phyloP scores from a whole-genome alignment of 2,113 vertebrate species.

The Syngnathus floridae region DNA sequence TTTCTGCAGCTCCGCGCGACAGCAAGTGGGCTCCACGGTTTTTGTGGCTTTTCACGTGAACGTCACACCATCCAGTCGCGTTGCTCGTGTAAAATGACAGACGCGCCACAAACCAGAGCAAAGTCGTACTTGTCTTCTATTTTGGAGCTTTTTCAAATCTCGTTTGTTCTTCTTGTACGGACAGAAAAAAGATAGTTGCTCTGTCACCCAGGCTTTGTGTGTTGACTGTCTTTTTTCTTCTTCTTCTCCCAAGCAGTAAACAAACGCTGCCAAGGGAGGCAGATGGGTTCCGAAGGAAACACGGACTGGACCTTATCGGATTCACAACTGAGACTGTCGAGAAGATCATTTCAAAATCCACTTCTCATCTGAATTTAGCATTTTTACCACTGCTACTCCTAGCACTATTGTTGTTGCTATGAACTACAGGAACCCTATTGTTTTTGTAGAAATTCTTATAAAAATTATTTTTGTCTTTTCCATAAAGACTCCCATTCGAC shows the following conservation, averaged over 20 bases:
- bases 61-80: too few relatives aligned
- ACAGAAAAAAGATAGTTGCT: constrained; percentile 54
- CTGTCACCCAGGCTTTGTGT: constrained; percentile 56
- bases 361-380: too few relatives aligned
- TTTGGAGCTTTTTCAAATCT: not conserved
- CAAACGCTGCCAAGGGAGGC: constrained; percentile 78
- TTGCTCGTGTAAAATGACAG: not conserved
- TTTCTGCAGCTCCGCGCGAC: not conserved
- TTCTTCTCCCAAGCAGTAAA: constrained; percentile 75
- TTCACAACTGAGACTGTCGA: constrained; percentile 32
- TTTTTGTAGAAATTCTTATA: too few relatives aligned
- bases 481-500: too few relatives aligned
- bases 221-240: constrained; percentile 17
- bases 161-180: constrained; percentile 26
- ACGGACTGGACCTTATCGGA: constrained; percentile 74
- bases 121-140: not conserved
- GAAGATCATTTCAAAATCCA: not conserved
- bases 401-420: too few relatives aligned
- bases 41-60: not conserved
- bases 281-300: constrained; percentile 72
- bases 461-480: too few relatives aligned
- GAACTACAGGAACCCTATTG: too few relatives aligned
- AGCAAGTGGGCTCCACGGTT: not conserved
- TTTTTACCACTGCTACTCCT: too few relatives aligned
- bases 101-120: not conserved